A percentile compares a stretch with the other conserved stretches of the same genome.
Conservation (phyloP, 2,888 invertebrate species). For the Polietes domitor region DNA sequence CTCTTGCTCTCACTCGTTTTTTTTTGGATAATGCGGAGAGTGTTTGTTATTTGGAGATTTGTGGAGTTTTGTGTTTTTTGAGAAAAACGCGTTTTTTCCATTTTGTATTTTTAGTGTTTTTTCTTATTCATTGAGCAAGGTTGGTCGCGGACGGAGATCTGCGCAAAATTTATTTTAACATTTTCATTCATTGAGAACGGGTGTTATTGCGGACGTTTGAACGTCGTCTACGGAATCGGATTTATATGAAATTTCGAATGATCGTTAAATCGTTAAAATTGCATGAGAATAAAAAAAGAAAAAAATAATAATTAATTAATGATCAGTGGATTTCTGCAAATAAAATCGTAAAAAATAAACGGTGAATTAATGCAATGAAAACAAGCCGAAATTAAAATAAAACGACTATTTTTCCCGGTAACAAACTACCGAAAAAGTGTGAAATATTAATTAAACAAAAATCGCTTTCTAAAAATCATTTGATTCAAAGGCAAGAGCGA, state of each 20-base stretch:
- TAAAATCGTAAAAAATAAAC: slow-evolving; percentile 18
- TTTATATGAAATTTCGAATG: slow-evolving; percentile 57
- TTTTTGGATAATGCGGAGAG: no score
- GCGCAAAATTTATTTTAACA: no score
- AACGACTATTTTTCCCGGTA: background rate
- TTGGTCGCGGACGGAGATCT: no score
- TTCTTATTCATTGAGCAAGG: no score
- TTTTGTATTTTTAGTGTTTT: no score
- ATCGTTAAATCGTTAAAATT: slow-evolving; percentile 51
- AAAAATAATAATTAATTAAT: slow-evolving; percentile 36
- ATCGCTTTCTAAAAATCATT: slow-evolving; percentile 45
- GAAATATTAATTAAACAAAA: slow-evolving; percentile 20
- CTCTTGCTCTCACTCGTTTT: no score
- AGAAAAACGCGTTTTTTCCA: no score
- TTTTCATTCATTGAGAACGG: no score
- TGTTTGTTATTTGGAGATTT: no score
- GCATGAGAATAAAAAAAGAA: slow-evolving; percentile 41
- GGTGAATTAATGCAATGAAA: slow-evolving; percentile 13
- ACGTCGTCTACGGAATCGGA: slow-evolving; percentile 56
- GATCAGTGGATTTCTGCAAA: slow-evolving; percentile 58
- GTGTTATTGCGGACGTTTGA: slow-evolving; percentile 67
- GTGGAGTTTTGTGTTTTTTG: no score
- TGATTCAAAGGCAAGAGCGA: background rate
- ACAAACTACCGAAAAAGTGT: background rate
- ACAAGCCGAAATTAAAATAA: slow-evolving; percentile 5